phyloP scores from a whole-genome alignment of 2,113 vertebrate species.

The Coptodon bakossiorum region DNA sequence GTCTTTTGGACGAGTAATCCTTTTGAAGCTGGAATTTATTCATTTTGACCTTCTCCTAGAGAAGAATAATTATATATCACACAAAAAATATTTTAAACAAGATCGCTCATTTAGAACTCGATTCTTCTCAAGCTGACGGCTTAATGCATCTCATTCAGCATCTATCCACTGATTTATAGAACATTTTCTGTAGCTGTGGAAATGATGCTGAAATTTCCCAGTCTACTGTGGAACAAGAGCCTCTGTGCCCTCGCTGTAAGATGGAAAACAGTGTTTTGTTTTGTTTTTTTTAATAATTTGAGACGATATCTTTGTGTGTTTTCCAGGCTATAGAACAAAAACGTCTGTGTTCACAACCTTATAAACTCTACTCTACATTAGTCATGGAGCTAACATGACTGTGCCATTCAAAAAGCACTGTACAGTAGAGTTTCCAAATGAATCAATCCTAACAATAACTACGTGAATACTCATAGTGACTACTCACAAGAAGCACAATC shows the following conservation, averaged over 20 bases:
- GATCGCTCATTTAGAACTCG: background rate
- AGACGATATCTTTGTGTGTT: constrained; percentile 8
- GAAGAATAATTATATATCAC: constrained; percentile 68
- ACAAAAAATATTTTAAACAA: background rate
- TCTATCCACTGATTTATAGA: background rate
- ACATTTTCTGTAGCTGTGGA: background rate
- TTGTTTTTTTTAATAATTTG: background rate
- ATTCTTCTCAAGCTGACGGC: background rate
- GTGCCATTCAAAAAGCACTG: background rate
- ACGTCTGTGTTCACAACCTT: background rate
- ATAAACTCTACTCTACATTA: constrained; percentile 12
- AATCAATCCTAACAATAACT: background rate
- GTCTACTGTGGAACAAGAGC: background rate
- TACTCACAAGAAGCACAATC: constrained; percentile 14
- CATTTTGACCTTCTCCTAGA: constrained; percentile 79
- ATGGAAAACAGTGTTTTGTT: background rate
- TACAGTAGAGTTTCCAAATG: background rate
- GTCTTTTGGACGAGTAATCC: background rate
- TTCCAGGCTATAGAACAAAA: constrained; percentile 2
- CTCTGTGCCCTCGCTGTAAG: background rate
- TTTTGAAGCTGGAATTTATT: background rate
- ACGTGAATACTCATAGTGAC: constrained; percentile 9
- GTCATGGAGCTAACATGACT: constrained; percentile 3
- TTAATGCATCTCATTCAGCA: background rate
- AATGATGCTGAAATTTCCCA: background rate